Conservation (phyloP, 2,888 invertebrate genomes). For the Chrysolina oricalcia region DNA sequence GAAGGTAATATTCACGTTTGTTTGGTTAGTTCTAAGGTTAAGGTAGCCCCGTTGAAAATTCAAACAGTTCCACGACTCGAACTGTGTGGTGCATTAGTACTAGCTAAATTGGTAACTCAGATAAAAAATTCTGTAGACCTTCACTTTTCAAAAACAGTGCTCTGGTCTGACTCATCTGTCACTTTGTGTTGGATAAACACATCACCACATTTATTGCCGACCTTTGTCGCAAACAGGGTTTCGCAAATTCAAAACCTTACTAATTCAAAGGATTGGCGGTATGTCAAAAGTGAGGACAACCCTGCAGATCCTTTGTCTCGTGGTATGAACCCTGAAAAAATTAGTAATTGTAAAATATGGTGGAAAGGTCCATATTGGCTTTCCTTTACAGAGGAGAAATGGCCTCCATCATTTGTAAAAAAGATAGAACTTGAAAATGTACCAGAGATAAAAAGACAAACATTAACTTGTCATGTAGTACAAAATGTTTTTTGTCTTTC, state of each 20-base stretch:
- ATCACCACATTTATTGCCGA: constrained; percentile 37
- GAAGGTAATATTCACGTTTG: constrained; percentile 1
- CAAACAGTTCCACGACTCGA: constrained; percentile 45
- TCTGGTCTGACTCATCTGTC: constrained; percentile 39
- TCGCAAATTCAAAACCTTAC: constrained; percentile 38
- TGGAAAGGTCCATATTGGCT: constrained; percentile 45
- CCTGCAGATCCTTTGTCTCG: constrained; percentile 45
- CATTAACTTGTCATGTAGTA: not conserved
- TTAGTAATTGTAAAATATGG: too few relatives aligned
- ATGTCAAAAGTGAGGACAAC: constrained; percentile 39
- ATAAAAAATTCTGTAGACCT: too few relatives aligned
- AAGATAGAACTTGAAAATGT: constrained; percentile 1
- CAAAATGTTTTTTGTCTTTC: not conserved
- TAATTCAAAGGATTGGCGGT: constrained; percentile 31
- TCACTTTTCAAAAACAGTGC: constrained; percentile 6
- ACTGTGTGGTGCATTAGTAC: too few relatives aligned
- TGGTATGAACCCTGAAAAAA: constrained; percentile 29
- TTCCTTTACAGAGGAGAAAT: constrained; percentile 9
- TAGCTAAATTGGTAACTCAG: too few relatives aligned
- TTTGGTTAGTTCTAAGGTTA: constrained; percentile 49
- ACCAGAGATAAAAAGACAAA: too few relatives aligned
- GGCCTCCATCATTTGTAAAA: constrained; percentile 21
- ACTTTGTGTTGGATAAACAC: constrained; percentile 38
- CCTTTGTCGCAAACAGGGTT: constrained; percentile 45
- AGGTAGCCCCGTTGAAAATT: constrained; percentile 51